Evolutionary conservation across 2,113 vertebrate genomes (phyloP).

Genomic region (Hystrix brachyura): DNA sequence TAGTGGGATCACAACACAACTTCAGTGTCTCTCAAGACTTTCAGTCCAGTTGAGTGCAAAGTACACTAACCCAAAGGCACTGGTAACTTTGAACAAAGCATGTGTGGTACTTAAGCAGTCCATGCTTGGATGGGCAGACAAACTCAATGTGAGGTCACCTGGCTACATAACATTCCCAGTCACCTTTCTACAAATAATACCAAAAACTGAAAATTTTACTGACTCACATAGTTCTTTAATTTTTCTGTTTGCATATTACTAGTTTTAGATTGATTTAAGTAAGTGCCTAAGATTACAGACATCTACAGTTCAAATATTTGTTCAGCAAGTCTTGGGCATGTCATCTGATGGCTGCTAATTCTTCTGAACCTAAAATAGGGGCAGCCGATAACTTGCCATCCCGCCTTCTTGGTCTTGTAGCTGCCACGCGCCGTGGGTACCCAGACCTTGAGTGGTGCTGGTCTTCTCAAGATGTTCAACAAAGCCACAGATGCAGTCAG

Average conservation of each 20-base stretch:
- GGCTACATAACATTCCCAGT: not conserved
- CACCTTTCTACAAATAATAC: not conserved
- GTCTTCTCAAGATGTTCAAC: slow-evolving; percentile 98
- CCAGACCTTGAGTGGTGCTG: slow-evolving; percentile 97
- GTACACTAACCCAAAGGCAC: not conserved
- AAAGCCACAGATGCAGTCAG: slow-evolving; percentile 97
- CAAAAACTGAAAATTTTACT: slow-evolving; percentile 43
- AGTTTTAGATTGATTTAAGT: slow-evolving; percentile 33
- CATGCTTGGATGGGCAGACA: not conserved
- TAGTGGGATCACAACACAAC: not conserved
- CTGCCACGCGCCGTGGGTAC: slow-evolving; percentile 96
- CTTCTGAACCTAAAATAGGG: slow-evolving; percentile 72
- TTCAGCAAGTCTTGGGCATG: slow-evolving; percentile 53
- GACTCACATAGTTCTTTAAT: not conserved
- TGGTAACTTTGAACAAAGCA: slow-evolving; percentile 5
- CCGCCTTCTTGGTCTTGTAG: slow-evolving; percentile 86
- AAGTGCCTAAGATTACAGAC: slow-evolving; percentile 45
- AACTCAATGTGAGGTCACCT: not conserved
- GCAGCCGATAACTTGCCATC: slow-evolving; percentile 76
- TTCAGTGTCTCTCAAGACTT: slow-evolving; percentile 18
- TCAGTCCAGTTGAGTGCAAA: not conserved
- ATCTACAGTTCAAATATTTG: slow-evolving; percentile 47
- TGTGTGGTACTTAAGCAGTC: not conserved
- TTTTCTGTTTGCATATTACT: not conserved
- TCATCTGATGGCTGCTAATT: slow-evolving; percentile 68